Evolutionary conservation across 2,888 invertebrate genomes (phyloP).

Genomic region (Diogma glabrata): DNA sequence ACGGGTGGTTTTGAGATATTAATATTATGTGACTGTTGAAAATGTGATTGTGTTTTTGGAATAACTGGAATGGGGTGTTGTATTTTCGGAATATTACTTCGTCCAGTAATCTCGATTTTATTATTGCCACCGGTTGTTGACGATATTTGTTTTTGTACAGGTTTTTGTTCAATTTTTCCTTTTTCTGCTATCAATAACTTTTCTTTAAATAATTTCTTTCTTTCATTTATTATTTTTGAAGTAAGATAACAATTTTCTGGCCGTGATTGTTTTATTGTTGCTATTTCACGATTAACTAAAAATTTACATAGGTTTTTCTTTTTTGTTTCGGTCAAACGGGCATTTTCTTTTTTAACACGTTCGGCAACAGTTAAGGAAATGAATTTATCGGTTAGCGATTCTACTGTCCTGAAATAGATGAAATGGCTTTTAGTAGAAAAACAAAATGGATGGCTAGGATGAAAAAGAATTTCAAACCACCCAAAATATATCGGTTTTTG

Average conservation of each 20-base stretch:
- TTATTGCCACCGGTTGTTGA: too few species aligned
- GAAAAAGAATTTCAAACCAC: too few species aligned
- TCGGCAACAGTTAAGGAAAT: conserved; percentile 31
- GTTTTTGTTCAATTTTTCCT: background rate
- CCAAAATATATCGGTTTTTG: too few species aligned
- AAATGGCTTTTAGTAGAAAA: background rate
- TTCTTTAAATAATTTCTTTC: conserved; percentile 6
- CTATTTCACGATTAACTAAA: conserved; percentile 7
- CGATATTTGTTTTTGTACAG: too few species aligned
- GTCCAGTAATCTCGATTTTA: too few species aligned
- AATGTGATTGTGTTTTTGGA: too few species aligned
- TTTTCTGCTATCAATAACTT: background rate
- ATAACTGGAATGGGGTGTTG: too few species aligned
- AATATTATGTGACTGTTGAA: too few species aligned
- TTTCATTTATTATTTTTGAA: conserved; percentile 4
- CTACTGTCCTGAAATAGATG: conserved; percentile 25
- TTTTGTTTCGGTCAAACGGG: conserved; percentile 24
- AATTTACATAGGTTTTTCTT: conserved; percentile 9
- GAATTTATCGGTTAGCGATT: conserved; percentile 33
- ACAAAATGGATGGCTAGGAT: too few species aligned
- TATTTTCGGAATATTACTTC: too few species aligned
- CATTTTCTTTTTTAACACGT: conserved; percentile 25
- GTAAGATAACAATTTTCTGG: conserved; percentile 1
- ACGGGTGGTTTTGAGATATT: too few species aligned
- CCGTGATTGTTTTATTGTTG: conserved; percentile 7